Evolutionary conservation across 2,888 invertebrate species (phyloP).

Genomic region (Drosophila subsilvestris): DNA sequence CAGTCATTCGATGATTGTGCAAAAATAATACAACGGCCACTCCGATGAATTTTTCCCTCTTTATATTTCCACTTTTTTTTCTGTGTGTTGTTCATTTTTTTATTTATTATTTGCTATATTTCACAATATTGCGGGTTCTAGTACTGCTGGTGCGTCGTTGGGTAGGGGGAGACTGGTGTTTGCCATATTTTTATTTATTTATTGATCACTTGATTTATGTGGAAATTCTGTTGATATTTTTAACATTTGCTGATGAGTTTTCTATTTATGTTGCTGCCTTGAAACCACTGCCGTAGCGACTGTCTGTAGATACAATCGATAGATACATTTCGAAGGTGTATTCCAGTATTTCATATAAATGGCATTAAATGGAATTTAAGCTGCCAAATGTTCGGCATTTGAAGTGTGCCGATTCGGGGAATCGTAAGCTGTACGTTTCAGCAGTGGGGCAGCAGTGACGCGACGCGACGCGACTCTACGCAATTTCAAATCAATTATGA

Average conservation of each 20-base stretch:
- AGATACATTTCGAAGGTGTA: slow-evolving; percentile 23
- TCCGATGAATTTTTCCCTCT: background rate
- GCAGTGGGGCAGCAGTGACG: background rate
- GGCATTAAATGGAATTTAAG: slow-evolving; percentile 71
- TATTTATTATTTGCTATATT: slow-evolving; percentile 35
- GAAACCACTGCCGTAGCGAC: slow-evolving; percentile 7
- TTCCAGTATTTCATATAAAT: slow-evolving; percentile 48
- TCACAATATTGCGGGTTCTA: slow-evolving; percentile 44
- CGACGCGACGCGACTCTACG: slow-evolving; percentile 15
- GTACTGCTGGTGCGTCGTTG: slow-evolving; percentile 1
- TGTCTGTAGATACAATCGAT: slow-evolving; percentile 40
- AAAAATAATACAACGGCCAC: slow-evolving; percentile 8
- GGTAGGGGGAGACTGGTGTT: background rate
- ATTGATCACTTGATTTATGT: slow-evolving; percentile 71
- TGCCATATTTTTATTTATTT: slow-evolving; percentile 47
- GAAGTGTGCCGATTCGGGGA: slow-evolving; percentile 46
- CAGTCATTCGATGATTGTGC: slow-evolving; percentile 40
- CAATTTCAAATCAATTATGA: slow-evolving; percentile 48
- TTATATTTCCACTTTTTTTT: background rate
- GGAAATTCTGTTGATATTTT: slow-evolving; percentile 65
- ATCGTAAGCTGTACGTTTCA: background rate
- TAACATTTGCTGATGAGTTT: slow-evolving; percentile 68
- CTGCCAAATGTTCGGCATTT: slow-evolving; percentile 55
- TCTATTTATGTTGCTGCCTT: slow-evolving; percentile 58
- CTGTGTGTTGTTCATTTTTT: slow-evolving; percentile 8